These are phyloP conservation scores for Apis florea DNA, from an alignment of 1,140 invertebrate species.

Conservation along the genomic window DNA sequence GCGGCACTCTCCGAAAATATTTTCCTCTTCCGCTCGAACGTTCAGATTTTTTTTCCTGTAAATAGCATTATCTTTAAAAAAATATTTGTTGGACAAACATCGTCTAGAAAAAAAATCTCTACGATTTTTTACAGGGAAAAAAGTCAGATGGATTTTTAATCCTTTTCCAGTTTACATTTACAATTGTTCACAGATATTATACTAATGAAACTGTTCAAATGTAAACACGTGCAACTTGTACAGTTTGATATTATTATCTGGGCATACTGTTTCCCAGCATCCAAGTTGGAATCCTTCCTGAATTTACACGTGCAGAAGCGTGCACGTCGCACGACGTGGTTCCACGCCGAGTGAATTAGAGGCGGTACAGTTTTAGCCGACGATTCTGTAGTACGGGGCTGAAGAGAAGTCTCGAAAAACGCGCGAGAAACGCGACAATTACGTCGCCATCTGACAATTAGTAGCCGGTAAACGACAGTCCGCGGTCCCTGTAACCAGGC, in stretches of 20 bases:
- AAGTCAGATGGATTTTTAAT: not conserved
- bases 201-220: conserved; percentile 2
- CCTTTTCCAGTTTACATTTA: not conserved
- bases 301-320: conserved; percentile 42
- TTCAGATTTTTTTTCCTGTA: conserved; percentile 18
- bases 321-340: conserved; percentile 31
- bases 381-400: conserved; percentile 35
- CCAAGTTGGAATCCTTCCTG: conserved; percentile 46
- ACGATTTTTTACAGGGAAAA: not conserved
- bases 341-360: conserved; percentile 62
- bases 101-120: not conserved
- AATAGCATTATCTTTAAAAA: not conserved
- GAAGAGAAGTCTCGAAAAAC: conserved; percentile 59
- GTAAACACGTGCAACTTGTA: conserved; percentile 22
- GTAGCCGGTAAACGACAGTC: conserved; percentile 72
- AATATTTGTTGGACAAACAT: not conserved
- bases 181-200: not conserved
- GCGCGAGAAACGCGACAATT: conserved; percentile 73
- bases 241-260: conserved; percentile 46
- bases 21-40: conserved; percentile 37
- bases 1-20: conserved; percentile 43
- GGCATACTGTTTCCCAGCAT: conserved; percentile 18
- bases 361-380: conserved; percentile 70
- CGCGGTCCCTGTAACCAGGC: conserved; percentile 45
- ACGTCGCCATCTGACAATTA: conserved; percentile 77